Evolutionary conservation across 2,888 invertebrate genomes (phyloP), one percentile per base, ranked within the genome.

Genomic region (Agrochola litura): DNA sequence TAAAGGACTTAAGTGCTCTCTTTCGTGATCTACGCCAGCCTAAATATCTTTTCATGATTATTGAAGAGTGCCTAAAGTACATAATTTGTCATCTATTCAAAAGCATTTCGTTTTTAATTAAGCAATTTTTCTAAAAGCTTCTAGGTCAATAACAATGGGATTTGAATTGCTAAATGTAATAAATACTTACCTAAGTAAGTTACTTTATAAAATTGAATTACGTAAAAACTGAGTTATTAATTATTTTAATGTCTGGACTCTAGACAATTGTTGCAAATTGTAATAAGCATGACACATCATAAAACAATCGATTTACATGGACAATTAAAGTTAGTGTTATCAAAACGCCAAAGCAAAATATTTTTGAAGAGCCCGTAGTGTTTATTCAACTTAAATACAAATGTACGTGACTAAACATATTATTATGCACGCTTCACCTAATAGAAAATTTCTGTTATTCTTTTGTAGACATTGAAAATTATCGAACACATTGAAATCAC

Each of bases 161-260:
- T 81, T 86, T 72, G 75, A 81, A 83, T 77, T 30, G 64, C 67
- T 73, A 66, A 79, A 73, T 73, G 72, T 77, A 73, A 58, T 79
- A 73, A 66, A 75, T 83, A 70, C 46, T 14, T 46, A 43, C 60
- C 16, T 66, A 60, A 30, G 16, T 30, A 41, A n/a, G 46, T 83
- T 78, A 76, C 79, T 86, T 86, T 81, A 85, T 66, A 67, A 74
- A 85, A 82, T 85, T 82, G 75, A 86, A 87, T 82, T 74, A 72
- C 73, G 67, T 71, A 71, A 72, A 61, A 81, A 76, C 67, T n/a
- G 37, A 67, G 41, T 73, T 58, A 63, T 73, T 73, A 66, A 77
- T 65, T 76, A 72, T 64, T 54, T 70, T 72, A 65, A 58, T 70
- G 66, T 66, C 46, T 66, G 54, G 61, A 63, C 74, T 69, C 60